Conservation (phyloP, 2,797 vertebrate genomes). For the Masticophis lateralis region DNA sequence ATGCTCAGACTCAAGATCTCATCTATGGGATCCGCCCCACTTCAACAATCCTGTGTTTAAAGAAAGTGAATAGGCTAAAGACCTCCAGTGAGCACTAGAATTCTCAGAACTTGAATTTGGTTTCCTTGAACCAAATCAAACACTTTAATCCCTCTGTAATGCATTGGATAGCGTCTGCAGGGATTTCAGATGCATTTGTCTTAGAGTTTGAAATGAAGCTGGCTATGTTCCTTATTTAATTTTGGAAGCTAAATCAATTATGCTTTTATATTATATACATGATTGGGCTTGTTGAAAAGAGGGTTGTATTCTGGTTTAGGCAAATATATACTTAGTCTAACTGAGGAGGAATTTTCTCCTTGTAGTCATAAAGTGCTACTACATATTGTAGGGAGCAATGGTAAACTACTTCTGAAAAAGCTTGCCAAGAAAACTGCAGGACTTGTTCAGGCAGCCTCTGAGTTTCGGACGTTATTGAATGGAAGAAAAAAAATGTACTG, state of each 20-base stretch:
- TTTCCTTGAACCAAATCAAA: not conserved
- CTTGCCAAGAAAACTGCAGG: not conserved
- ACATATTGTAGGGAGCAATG: not conserved
- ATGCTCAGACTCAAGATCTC: not conserved
- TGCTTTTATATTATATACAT: not conserved
- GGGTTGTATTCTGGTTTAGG: not conserved
- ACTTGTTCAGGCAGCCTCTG: not conserved
- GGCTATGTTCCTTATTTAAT: not conserved
- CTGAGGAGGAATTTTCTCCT: not conserved
- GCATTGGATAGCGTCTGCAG: not conserved
- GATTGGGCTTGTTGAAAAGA: not conserved
- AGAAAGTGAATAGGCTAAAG: not conserved
- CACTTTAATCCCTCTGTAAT: not conserved
- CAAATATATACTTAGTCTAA: not conserved
- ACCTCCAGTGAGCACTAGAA: not conserved
- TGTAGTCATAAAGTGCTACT: not conserved
- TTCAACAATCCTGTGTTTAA: not conserved
- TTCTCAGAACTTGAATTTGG: not conserved
- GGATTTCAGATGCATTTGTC: not conserved
- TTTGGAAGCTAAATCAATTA: not conserved
- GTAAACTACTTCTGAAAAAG: not conserved
- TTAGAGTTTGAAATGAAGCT: not conserved
- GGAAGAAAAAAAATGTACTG: not conserved
- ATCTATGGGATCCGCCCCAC: not conserved
- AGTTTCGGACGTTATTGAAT: not conserved